phyloP scores from a whole-genome alignment of 2,113 vertebrate species.

The Oncorhynchus masou region DNA sequence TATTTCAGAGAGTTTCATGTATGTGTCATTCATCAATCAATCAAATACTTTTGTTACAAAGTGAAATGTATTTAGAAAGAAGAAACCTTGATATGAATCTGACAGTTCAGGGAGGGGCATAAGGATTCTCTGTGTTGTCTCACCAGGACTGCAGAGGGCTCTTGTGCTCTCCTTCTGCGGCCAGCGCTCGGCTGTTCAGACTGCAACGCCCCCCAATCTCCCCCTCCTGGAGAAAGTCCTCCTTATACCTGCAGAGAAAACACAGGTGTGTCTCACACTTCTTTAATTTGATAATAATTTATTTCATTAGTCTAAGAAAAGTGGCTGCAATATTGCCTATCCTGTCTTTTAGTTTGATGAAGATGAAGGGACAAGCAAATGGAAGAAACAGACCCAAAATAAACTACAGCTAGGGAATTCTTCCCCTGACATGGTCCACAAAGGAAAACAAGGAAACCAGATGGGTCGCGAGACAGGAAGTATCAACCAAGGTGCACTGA shows the following conservation, averaged over 20 bases:
- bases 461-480: too few relatives aligned
- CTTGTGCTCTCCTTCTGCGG: slow-evolving; percentile 87
- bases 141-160: slow-evolving; percentile 98
- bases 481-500: slow-evolving; percentile 52
- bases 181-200: slow-evolving; percentile 71
- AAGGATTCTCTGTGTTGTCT: slow-evolving; percentile 37
- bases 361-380: too few relatives aligned
- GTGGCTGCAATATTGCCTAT: not conserved
- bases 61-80: not conserved
- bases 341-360: too few relatives aligned
- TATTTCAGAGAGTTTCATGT: not conserved
- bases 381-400: too few relatives aligned
- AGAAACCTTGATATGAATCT: not conserved
- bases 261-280: not conserved
- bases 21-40: too few relatives aligned
- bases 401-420: too few relatives aligned
- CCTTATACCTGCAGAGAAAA: slow-evolving; percentile 76
- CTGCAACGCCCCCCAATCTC: slow-evolving; percentile 88
- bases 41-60: not conserved
- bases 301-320: not conserved
- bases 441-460: too few relatives aligned
- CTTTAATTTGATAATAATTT: not conserved
- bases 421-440: too few relatives aligned
- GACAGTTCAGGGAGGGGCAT: not conserved
- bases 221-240: slow-evolving; percentile 86